Base-by-base conservation (phyloP, 2,113 vertebrate species). In the Microtus oregoni region DNA sequence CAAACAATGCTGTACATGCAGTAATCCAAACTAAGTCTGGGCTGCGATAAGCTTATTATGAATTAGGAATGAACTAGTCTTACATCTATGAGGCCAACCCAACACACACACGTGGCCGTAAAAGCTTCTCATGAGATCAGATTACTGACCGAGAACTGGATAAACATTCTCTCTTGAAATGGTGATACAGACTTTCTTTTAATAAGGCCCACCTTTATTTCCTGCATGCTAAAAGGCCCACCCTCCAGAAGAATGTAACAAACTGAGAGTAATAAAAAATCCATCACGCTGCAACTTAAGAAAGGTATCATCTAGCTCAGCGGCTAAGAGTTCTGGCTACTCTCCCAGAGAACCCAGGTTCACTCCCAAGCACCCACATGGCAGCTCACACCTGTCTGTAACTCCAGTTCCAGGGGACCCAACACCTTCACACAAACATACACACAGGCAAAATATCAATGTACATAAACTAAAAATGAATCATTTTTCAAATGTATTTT, bases 191-290 rank as follows among this genome's bases (percentile, higher is more conserved):
- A 58, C 10, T 72, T 92, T 91, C 52, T 70, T 75, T 75, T 75
- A 86, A 93, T 92, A 65, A 76, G 76, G 17, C 19, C 89, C 28
- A 89, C 87, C 58, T 93, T 81, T 83, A 89, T 92, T 79, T 67
- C 44, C 75, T 90, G 38, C 41, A 58, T 70, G 67, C 76, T 96
- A 76, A 76, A 97, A 96, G 93, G 35, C 41, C 35, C 20, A 89
- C 92, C 90, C 50, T 90, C 30, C 81, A n/a, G 97, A 97, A 94
- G 87, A 93, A 77, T 3, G 24, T 19, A 72, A 89, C 11, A 65
- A 87, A 47, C 63, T 77, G 5, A 94, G 95, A 75, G 4, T 5
- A 95, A 76, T 38, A 68, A 95, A 92, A 92, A 68, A 63, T 55
- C 65, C 5, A 61, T 22, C 2, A 47, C 73, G 86, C 28, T 77